Percentiles rank a stretch among this genome's conserved stretches.
Evolutionary conservation across 2,888 invertebrate species (phyloP).

Genomic region (Encarsia formosa): DNA sequence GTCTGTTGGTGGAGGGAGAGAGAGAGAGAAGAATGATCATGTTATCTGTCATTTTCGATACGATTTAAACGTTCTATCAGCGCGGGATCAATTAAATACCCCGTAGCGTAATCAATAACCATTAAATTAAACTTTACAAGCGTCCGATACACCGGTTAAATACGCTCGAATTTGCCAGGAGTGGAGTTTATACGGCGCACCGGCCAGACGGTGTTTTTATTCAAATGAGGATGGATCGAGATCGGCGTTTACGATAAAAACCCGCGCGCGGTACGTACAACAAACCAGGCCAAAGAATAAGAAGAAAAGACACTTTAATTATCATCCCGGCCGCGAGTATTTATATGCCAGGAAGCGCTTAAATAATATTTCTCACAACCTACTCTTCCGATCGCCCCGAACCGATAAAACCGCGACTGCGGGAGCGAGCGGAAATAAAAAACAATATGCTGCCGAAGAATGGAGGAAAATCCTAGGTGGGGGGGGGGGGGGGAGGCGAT

Average conservation of each 20-base stretch:
- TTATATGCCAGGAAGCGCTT: slow-evolving; percentile 51
- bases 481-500: not conserved
- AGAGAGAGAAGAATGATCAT: too few species aligned
- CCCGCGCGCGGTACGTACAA: not conserved
- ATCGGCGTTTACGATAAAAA: not conserved
- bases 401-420: slow-evolving; percentile 28
- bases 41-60: too few species aligned
- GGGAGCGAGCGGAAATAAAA: slow-evolving; percentile 48
- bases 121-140: too few species aligned
- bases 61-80: too few species aligned
- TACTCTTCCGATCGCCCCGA: slow-evolving; percentile 35
- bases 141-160: too few species aligned
- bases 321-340: slow-evolving; percentile 45
- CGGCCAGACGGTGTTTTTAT: too few species aligned
- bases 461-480: not conserved
- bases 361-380: slow-evolving; percentile 48
- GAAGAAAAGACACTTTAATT: slow-evolving; percentile 43
- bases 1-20: too few species aligned
- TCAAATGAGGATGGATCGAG: too few species aligned
- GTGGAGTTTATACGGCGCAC: too few species aligned
- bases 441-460: slow-evolving; percentile 14
- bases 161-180: too few species aligned
- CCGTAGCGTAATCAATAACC: too few species aligned
- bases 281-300: not conserved
- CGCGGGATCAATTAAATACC: too few species aligned